These are phyloP conservation scores for Pinctada fucata DNA, from an alignment of 2,888 invertebrate species.

Conservation along the genomic window DNA sequence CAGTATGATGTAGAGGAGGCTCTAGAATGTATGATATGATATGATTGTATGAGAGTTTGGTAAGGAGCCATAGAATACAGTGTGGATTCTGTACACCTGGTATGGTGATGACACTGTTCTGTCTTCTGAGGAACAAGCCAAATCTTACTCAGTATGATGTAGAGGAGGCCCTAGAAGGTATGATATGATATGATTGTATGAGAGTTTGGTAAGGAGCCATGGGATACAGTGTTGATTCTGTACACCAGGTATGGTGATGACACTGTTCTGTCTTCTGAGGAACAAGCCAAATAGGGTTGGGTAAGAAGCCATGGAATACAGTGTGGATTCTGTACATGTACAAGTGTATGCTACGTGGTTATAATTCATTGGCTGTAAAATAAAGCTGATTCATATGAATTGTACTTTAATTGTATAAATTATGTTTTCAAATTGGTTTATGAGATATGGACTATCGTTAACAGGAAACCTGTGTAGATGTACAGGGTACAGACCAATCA, in stretches of 20 bases:
- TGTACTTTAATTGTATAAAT: too few relatives aligned
- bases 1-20: conserved; percentile 48
- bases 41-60: conserved; percentile 48
- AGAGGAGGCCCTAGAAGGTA: conserved; percentile 52
- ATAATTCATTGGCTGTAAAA: too few relatives aligned
- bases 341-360: conserved; percentile 38
- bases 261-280: conserved; percentile 52
- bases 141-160: conserved; percentile 45
- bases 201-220: conserved; percentile 48
- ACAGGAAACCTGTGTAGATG: conserved; percentile 61
- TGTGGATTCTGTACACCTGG: conserved; percentile 59
- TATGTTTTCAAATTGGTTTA: too few relatives aligned
- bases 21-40: conserved; percentile 40
- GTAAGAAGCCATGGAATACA: conserved; percentile 52
- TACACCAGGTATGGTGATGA: conserved; percentile 57
- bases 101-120: conserved; percentile 55
- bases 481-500: conserved; percentile 94
- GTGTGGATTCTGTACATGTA: conserved; percentile 58
- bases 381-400: too few relatives aligned
- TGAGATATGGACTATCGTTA: conserved; percentile 3
- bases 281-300: conserved; percentile 48
- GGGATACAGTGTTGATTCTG: conserved; percentile 58
- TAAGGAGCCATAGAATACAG: conserved; percentile 51
- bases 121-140: conserved; percentile 52
- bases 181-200: conserved; percentile 36